A percentile compares a stretch with the other conserved stretches of the same genome.
Conservation (phyloP, 64 coral and sea anemone genomes). For the Stichodactyla mertensii region DNA sequence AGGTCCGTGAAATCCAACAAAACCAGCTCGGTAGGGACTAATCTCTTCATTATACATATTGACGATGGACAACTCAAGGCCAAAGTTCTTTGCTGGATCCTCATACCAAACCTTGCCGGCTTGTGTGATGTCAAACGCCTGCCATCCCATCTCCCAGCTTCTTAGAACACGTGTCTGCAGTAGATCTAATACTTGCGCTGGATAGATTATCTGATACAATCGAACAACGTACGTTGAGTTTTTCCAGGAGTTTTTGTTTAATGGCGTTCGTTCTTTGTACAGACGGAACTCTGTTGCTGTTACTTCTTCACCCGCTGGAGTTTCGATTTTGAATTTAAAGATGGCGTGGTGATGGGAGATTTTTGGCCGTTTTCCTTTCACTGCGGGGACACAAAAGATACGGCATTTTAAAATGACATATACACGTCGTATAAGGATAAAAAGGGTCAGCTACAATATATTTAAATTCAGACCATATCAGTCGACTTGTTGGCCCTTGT, state of each 20-base stretch:
- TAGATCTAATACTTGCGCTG: slow-evolving; percentile 14
- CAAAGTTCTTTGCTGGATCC: slow-evolving; percentile 53
- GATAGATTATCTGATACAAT: slow-evolving; percentile 49
- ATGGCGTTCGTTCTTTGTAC: slow-evolving; percentile 28
- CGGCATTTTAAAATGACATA: too few species aligned
- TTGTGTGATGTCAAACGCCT: slow-evolving; percentile 79
- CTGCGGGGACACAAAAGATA: not conserved
- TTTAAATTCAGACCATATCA: too few species aligned
- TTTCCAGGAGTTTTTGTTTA: not conserved
- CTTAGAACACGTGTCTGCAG: slow-evolving; percentile 30
- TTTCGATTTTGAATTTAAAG: slow-evolving; percentile 43
- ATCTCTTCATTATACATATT: slow-evolving; percentile 30
- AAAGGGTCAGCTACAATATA: too few species aligned
- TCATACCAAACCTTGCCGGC: slow-evolving; percentile 61
- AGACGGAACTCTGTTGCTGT: slow-evolving; percentile 57
- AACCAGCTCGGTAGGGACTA: slow-evolving; percentile 42
- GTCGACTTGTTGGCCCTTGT: too few species aligned
- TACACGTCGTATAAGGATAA: too few species aligned
- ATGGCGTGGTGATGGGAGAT: slow-evolving; percentile 41
- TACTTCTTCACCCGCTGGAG: slow-evolving; percentile 33
- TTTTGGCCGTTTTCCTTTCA: slow-evolving; percentile 44
- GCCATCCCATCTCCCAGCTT: slow-evolving; percentile 83
- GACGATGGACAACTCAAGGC: slow-evolving; percentile 69
- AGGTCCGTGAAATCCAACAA: slow-evolving; percentile 88
- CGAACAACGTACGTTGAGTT: slow-evolving; percentile 30